Base-by-base conservation (phyloP, 2,888 invertebrate genomes). In the Prenolepis imparis region DNA sequence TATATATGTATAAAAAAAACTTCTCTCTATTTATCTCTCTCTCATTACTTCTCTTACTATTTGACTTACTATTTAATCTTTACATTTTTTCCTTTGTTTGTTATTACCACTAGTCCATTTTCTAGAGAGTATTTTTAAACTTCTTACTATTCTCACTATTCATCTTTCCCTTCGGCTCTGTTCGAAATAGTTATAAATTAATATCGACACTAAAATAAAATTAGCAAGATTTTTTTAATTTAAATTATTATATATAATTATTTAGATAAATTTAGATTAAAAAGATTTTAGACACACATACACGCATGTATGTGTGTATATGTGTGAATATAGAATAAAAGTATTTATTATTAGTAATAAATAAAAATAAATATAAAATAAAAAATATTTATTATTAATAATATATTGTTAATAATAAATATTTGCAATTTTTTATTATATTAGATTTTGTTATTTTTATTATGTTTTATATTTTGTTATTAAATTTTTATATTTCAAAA, bases 101-200 rank as follows among this genome's bases (percentile, higher is more conserved):
- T 44, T 52, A 59, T 44, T 59, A 44, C 44, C 44, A 24, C 72
- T 75, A 73, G 66, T 41, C 66, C 75, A 72, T 81, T n/a, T n/a
- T 72, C 80, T 89, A 87, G 86, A 87, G 52, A 86, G 63, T 89
- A 87, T 36, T 80, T 86, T 73, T 82, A 72, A 24, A 32, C 59
- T 87, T 84, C 55, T 85, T 85, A 75, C 78, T 83, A 78, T 28
- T 82, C 83, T 86, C 11, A 28, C 28, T 28, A 28, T 28, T 70
- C 72, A 61, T 85, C 81, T 88, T 80, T 85, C 61, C 80, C 72
- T 48, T 66, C 48, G 18, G 52, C 70, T 72, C 89, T 84, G 87
- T 84, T 89, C 86, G 75, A 87, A 84, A 68, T 81, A 74, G 5
- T 68, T 57, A 21, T 12, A 32, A 57, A 70, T 80, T 44, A 24